Base-by-base conservation (phyloP, 2,113 vertebrate species). In the Indicator indicator region DNA sequence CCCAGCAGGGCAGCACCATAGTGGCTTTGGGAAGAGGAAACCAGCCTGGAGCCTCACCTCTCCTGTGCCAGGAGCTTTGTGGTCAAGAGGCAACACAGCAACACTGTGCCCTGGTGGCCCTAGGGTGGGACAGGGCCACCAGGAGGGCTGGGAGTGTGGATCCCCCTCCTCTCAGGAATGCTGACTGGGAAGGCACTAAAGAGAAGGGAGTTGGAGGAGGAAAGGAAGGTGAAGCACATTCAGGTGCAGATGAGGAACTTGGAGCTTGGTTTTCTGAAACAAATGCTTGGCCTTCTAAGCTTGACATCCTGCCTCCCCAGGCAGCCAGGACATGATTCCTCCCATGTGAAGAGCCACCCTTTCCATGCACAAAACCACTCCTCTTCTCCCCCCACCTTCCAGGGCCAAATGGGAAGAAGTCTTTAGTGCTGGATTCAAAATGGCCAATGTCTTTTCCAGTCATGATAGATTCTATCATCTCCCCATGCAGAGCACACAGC, bases 381-480 rank as follows among this genome's bases (percentile, higher is more conserved):
- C 16, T 80, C 17, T 12, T 5, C 28, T 28, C 11, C 32, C 6
- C 12, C 60, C 46, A 27, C 54, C 56, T 75, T 77, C 46, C 1
- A 1, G 26, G 62, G 78, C 95, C 89, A 54, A 72, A 74, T 36
- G 48, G 38, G 62, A 93, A 69, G 91, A 91, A 94, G 54, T n/a
- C 52, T 88, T 83, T 12, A 80, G 75, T 26, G 38, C 36, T 60
- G n/a, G 33, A 50, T n/a, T 95, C 10, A 7, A 86, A 93, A 33
- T 16, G 28, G 54, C 54, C 89, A 33, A 83, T 89, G 78, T 68
- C 94, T 96, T 96, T 94, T 93, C 79, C 95, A 96, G 88, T 46
- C 46, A 7, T 28, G 36, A 64, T 63, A 68, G 64, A 48, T 33
- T 59, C 87, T 54, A 68, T 58, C 60, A 27, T 67, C 11, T 89